These are phyloP conservation scores for Atta texana DNA, from an alignment of 1,140 invertebrate genomes.

Conservation along the genomic window DNA sequence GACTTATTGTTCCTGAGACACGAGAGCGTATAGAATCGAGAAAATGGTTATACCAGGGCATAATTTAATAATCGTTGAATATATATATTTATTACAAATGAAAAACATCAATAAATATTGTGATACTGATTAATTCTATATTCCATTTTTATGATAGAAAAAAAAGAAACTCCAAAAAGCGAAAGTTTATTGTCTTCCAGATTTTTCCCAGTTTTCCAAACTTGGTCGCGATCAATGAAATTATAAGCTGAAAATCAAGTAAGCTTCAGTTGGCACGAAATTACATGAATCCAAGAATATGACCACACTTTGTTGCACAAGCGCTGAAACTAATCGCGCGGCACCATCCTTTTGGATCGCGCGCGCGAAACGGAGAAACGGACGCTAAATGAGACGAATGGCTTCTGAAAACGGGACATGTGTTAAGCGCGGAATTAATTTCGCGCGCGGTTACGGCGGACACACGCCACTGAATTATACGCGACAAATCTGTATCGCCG, in stretches of 20 bases:
- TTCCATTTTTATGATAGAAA: neutral
- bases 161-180: neutral
- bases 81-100: neutral
- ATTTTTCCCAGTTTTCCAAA: neutral
- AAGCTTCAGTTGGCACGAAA: conserved; percentile 27
- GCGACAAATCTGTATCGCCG: conserved; percentile 60
- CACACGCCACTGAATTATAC: conserved; percentile 38
- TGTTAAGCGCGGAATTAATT: conserved; percentile 60
- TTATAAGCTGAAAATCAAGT: conserved; percentile 27
- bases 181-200: neutral
- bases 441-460: conserved; percentile 2
- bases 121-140: neutral
- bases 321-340: conserved; percentile 54
- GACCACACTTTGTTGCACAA: conserved; percentile 59
- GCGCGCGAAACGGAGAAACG: conserved; percentile 23
- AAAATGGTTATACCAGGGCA: neutral
- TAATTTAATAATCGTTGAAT: neutral
- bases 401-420: conserved; percentile 56
- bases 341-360: conserved; percentile 57
- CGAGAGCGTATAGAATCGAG: neutral
- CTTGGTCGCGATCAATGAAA: conserved; percentile 22
- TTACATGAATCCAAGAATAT: conserved; percentile 53
- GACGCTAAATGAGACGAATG: conserved; percentile 61
- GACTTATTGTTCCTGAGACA: neutral
- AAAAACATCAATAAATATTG: neutral